Percentiles rank a stretch among this genome's conserved stretches.
These are phyloP conservation scores for Anneissia japonica DNA, from an alignment of 35 echinoderm and acorn worm species.

Conservation along the genomic window DNA sequence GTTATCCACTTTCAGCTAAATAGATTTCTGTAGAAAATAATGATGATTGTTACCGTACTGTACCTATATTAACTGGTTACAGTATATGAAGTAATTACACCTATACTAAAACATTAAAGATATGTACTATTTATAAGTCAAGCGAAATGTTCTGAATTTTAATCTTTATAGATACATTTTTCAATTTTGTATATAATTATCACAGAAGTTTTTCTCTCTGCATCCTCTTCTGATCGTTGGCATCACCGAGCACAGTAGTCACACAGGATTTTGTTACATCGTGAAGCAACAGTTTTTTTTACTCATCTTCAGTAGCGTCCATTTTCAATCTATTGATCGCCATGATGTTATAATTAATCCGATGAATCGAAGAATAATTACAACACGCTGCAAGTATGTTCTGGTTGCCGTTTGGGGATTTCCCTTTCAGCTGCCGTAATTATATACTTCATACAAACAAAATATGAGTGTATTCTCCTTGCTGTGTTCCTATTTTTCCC, in stretches of 20 bases:
- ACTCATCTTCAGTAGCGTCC: constrained; percentile 84
- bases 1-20: no score
- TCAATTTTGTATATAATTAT: no score
- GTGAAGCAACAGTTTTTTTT: constrained; percentile 85
- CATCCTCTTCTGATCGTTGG: constrained; percentile 77
- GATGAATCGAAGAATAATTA: constrained; percentile 38
- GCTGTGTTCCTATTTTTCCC: constrained; percentile 59
- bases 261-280: constrained; percentile 72
- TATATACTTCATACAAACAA: constrained; percentile 48
- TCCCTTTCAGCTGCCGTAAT: constrained; percentile 38
- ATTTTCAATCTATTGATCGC: constrained; percentile 76
- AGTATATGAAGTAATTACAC: no score
- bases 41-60: no score
- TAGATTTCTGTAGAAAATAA: no score
- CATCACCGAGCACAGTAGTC: constrained; percentile 44
- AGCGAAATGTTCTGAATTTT: no score
- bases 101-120: no score
- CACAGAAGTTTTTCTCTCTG: no score
- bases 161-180: no score
- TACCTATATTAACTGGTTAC: no score
- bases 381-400: constrained; percentile 22
- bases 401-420: constrained; percentile 55
- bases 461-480: constrained; percentile 62
- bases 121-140: no score
- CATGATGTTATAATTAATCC: constrained; percentile 78